Percentiles rank a stretch among this genome's conserved stretches.
Evolutionary conservation across 2,113 vertebrate species (phyloP).

Genomic region (Chamaetylas fuelleborni): DNA sequence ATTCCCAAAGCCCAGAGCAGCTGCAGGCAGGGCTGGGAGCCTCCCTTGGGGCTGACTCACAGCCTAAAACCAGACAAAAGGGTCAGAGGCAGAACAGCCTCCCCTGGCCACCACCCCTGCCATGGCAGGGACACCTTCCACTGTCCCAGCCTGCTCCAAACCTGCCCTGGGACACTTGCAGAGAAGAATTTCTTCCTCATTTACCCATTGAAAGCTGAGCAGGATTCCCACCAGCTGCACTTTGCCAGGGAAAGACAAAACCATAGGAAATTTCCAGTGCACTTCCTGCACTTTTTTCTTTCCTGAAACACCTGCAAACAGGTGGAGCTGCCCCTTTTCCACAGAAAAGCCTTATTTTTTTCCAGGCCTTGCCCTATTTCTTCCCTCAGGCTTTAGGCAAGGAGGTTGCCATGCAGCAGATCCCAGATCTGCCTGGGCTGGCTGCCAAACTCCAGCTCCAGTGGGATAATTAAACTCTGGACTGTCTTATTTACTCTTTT

Average conservation of each 20-base stretch:
- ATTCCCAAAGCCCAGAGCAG: background rate
- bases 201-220: background rate
- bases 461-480: constrained; percentile 67
- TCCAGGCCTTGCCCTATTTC: background rate
- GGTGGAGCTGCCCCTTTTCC: background rate
- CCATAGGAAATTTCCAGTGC: rapidly evolving
- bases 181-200: background rate
- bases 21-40: background rate
- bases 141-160: background rate
- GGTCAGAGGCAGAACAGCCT: background rate
- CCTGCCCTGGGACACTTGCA: background rate
- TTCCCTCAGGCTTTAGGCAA: background rate
- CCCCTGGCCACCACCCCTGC: background rate
- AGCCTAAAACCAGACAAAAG: background rate
- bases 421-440: constrained; percentile 1
- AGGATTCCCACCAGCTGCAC: background rate
- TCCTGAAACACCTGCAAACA: background rate
- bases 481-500: background rate
- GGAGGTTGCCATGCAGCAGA: background rate
- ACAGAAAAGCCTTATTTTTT: background rate
- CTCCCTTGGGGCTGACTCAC: background rate
- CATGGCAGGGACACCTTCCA: background rate
- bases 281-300: rapidly evolving
- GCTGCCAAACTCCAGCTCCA: constrained; percentile 24
- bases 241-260: background rate